Evolutionary conservation across 2,888 invertebrate genomes (phyloP).

Genomic region (Lordiphosa fenestrarum): DNA sequence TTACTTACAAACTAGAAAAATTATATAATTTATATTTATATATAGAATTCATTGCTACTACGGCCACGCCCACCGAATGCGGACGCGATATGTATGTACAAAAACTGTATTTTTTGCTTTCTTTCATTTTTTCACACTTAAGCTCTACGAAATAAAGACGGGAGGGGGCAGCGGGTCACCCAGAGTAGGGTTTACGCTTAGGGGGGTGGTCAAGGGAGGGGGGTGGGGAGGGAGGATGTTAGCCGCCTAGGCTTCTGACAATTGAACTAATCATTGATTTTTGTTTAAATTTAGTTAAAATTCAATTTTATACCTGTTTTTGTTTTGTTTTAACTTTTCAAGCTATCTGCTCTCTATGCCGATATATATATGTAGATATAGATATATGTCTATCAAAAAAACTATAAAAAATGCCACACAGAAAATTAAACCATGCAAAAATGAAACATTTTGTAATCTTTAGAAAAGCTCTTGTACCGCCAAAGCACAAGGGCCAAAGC

Average conservation of each 20-base stretch:
- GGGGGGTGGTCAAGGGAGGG: conserved; percentile 7
- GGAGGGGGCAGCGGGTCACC: too few relatives aligned
- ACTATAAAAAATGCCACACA: conserved; percentile 12
- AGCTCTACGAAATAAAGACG: too few relatives aligned
- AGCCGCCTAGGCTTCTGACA: conserved; percentile 63
- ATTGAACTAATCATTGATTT: conserved; percentile 56
- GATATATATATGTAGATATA: not conserved
- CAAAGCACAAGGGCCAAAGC: conserved; percentile 34
- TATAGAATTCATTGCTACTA: conserved; percentile 47
- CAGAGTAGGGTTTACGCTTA: not conserved
- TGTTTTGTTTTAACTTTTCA: conserved; percentile 48
- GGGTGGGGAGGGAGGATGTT: conserved; percentile 44
- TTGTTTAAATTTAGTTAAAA: conserved; percentile 48
- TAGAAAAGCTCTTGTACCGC: conserved; percentile 16
- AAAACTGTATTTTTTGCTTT: conserved; percentile 71
- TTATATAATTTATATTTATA: conserved; percentile 22
- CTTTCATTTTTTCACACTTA: conserved; percentile 44
- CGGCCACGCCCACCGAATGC: conserved; percentile 54
- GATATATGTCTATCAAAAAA: conserved; percentile 24
- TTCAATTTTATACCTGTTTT: conserved; percentile 63
- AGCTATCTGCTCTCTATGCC: conserved; percentile 39
- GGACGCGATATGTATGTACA: conserved; percentile 72
- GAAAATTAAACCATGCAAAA: conserved; percentile 24
- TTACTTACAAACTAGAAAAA: conserved; percentile 37
- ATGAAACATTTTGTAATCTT: conserved; percentile 14